Evolutionary conservation across 1,140 invertebrate species (phyloP).

Genomic region (Drosophila asahinai): DNA sequence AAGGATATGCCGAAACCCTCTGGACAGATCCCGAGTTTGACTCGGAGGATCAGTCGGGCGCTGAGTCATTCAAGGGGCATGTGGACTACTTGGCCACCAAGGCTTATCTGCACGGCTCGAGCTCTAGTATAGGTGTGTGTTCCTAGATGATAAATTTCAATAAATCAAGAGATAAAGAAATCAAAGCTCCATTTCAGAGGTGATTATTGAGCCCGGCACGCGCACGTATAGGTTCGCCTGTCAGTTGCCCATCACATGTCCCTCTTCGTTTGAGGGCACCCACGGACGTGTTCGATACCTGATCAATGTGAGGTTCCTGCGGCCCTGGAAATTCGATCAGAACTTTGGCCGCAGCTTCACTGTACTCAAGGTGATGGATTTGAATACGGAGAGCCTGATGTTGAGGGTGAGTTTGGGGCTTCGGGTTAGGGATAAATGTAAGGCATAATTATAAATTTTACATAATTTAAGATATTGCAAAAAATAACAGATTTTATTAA

Average conservation of each 20-base stretch:
- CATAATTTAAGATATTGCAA: no score
- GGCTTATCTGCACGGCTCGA: conserved; percentile 61
- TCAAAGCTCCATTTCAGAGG: conserved; percentile 31
- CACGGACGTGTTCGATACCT: conserved; percentile 89
- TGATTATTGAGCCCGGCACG: conserved; percentile 84
- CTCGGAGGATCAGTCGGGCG: conserved; percentile 36
- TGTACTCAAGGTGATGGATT: conserved; percentile 89
- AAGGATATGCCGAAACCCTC: conserved; percentile 63
- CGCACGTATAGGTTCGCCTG: conserved; percentile 87
- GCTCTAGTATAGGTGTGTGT: conserved; percentile 44
- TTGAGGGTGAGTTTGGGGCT: conserved; percentile 56
- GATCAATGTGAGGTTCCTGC: conserved; percentile 88
- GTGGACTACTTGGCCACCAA: conserved; percentile 75
- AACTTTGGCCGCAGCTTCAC: conserved; percentile 90
- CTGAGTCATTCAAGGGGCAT: conserved; percentile 55
- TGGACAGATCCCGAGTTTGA: conserved; percentile 56
- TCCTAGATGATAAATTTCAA: conserved; percentile 2
- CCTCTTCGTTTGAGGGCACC: conserved; percentile 90
- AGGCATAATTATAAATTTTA: no score
- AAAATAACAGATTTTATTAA: no score
- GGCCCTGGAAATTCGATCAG: conserved; percentile 91
- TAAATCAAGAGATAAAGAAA: conserved; percentile 6
- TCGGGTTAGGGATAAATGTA: neutral
- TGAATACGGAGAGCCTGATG: conserved; percentile 87
- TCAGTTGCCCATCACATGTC: conserved; percentile 86